These are phyloP conservation scores for Drosophila burlai DNA, from an alignment of 1,140 invertebrate species.

Conservation along the genomic window DNA sequence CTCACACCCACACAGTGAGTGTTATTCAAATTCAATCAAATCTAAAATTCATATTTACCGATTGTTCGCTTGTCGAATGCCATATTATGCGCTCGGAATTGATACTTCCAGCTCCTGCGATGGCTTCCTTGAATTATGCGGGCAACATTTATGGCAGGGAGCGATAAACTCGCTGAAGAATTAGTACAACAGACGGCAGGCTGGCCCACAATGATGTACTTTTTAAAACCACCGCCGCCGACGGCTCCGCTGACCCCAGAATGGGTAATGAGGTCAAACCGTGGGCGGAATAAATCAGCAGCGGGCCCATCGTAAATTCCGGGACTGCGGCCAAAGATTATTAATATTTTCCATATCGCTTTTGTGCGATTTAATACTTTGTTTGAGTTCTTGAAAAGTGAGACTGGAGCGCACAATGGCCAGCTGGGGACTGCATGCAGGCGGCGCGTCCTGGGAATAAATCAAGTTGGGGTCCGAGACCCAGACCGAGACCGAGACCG, in stretches of 20 bases:
- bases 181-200: constrained; percentile 17
- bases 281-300: constrained; percentile 61
- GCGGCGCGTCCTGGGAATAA: constrained; percentile 59
- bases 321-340: constrained; percentile 55
- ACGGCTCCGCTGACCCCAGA: constrained; percentile 26
- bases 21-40: constrained; percentile 51
- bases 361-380: constrained; percentile 62
- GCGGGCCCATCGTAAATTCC: constrained; percentile 52
- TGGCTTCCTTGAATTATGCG: constrained; percentile 38
- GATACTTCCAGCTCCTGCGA: constrained; percentile 9
- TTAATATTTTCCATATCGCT: constrained; percentile 79
- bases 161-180: constrained; percentile 24
- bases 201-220: neutral
- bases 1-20: constrained; percentile 5
- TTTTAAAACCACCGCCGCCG: constrained; percentile 35
- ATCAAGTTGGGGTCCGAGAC: constrained; percentile 48
- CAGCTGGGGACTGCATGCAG: constrained; percentile 43
- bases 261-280: constrained; percentile 47
- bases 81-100: constrained; percentile 44
- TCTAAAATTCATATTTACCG: constrained; percentile 52
- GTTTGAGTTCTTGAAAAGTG: constrained; percentile 75
- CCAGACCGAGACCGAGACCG: constrained; percentile 11
- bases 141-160: constrained; percentile 25
- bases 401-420: constrained; percentile 46
- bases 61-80: constrained; percentile 29